phyloP scores from a whole-genome alignment of 2,888 invertebrate genomes.

The Parochlus steinenii region DNA sequence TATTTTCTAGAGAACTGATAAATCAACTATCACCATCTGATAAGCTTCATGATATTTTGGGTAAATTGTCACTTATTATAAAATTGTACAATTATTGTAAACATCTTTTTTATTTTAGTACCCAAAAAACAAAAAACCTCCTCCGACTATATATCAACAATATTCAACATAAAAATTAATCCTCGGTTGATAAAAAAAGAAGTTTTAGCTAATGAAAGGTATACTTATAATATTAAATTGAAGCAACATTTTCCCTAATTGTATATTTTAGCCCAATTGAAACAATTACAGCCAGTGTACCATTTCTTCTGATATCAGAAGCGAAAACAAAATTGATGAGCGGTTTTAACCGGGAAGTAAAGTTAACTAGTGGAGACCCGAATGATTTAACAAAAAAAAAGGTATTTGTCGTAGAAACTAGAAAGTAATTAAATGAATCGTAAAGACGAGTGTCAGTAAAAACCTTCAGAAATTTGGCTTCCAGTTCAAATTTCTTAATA shows the following conservation, averaged over 20 bases:
- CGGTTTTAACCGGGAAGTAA: constrained; percentile 38
- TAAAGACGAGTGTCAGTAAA: too few species aligned
- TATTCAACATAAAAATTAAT: constrained; percentile 28
- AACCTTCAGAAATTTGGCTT: too few species aligned
- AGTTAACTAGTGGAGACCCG: constrained; percentile 29
- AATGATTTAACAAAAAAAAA: constrained; percentile 40
- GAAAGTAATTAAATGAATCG: too few species aligned
- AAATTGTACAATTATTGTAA: too few species aligned
- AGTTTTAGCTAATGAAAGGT: too few species aligned
- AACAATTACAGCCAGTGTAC: too few species aligned
- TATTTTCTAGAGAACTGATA: constrained; percentile 44
- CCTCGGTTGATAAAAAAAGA: constrained; percentile 19
- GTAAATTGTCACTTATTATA: constrained; percentile 30
- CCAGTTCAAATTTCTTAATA: too few species aligned
- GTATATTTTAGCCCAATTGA: too few species aligned
- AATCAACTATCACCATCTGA: constrained; percentile 44
- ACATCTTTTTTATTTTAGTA: too few species aligned
- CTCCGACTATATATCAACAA: constrained; percentile 26
- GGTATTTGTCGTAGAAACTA: too few species aligned
- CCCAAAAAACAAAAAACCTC: constrained; percentile 26
- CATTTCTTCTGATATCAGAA: constrained; percentile 49
- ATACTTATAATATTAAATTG: too few species aligned
- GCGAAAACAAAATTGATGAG: constrained; percentile 46
- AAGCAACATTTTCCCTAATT: too few species aligned
- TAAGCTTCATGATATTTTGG: constrained; percentile 46